Conservation (phyloP, 2,888 invertebrate species). For the Chydorus sphaericus region DNA sequence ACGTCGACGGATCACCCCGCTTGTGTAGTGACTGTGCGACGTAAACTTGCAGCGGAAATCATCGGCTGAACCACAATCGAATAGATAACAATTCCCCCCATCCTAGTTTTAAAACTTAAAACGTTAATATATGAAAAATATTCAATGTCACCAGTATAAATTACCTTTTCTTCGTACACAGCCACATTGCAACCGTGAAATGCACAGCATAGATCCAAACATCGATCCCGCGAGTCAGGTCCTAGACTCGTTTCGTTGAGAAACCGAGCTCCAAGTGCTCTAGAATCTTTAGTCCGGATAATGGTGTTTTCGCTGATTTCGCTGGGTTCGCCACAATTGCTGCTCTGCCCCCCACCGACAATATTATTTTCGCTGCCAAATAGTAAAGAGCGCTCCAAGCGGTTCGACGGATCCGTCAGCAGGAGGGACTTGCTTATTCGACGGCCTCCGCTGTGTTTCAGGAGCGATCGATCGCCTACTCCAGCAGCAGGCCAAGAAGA, state of each 20-base stretch:
- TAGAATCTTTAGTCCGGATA: conserved; percentile 77
- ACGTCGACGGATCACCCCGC: conserved; percentile 51
- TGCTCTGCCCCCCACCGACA: too few relatives aligned
- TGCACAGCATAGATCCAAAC: conserved; percentile 72
- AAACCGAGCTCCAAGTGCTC: conserved; percentile 74
- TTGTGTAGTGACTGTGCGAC: conserved; percentile 71
- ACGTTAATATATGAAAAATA: conserved; percentile 1
- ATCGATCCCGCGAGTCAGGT: conserved; percentile 50
- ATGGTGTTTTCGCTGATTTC: conserved; percentile 78
- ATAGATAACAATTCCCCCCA: conserved; percentile 70
- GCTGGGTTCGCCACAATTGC: conserved; percentile 7
- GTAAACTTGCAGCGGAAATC: conserved; percentile 89
- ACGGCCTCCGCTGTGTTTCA: too few relatives aligned
- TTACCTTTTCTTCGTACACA: conserved; percentile 80
- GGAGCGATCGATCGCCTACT: background rate
- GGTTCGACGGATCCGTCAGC: too few relatives aligned
- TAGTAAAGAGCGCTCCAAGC: conserved; percentile 5
- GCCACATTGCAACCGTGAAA: conserved; percentile 77
- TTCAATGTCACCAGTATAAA: too few relatives aligned
- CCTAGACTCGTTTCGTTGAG: conserved; percentile 70
- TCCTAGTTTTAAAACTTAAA: conserved; percentile 19
- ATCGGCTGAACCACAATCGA: conserved; percentile 76
- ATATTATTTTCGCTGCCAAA: too few relatives aligned
- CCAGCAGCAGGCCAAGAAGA: background rate
- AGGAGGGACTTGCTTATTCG: background rate